Conservation (phyloP, 2,888 invertebrate species). For the Hirtodrosophila trivittata region DNA sequence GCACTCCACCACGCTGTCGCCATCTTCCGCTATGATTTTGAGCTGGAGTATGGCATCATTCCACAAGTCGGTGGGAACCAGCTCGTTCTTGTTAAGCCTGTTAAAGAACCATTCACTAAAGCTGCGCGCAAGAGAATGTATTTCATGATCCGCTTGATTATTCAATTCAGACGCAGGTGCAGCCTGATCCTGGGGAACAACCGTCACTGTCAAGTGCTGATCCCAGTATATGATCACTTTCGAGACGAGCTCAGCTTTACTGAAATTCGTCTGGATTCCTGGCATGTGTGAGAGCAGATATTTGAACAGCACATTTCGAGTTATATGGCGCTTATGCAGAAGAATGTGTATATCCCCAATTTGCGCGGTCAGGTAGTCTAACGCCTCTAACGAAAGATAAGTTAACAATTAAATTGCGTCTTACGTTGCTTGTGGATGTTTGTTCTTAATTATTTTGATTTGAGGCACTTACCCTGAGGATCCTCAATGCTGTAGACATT, state of each 20-base stretch:
- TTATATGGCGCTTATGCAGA: constrained; percentile 85
- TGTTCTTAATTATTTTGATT: constrained; percentile 1
- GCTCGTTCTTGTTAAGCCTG: constrained; percentile 81
- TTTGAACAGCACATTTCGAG: constrained; percentile 85
- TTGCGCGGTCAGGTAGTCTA: constrained; percentile 85
- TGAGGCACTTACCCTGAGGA: constrained; percentile 59
- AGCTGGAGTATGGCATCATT: constrained; percentile 83
- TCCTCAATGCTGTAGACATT: constrained; percentile 69
- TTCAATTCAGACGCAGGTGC: background rate
- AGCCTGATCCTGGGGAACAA: background rate
- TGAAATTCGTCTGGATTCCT: constrained; percentile 83
- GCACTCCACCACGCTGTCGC: constrained; percentile 60
- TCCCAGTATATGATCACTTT: constrained; percentile 84
- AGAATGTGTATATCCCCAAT: constrained; percentile 84
- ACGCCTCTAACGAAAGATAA: constrained; percentile 84
- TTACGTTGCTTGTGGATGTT: background rate
- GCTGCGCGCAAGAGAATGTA: constrained; percentile 85
- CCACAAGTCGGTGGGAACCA: constrained; percentile 86
- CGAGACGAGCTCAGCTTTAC: constrained; percentile 85
- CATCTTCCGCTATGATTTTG: constrained; percentile 69
- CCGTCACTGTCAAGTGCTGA: background rate
- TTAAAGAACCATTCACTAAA: constrained; percentile 87
- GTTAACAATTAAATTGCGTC: background rate
- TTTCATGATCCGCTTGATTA: constrained; percentile 62
- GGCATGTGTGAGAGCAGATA: constrained; percentile 85